Evolutionary conservation across 2,888 invertebrate genomes (phyloP), one percentile per base, ranked within the genome.

Genomic region (Ectemnius cavifrons): DNA sequence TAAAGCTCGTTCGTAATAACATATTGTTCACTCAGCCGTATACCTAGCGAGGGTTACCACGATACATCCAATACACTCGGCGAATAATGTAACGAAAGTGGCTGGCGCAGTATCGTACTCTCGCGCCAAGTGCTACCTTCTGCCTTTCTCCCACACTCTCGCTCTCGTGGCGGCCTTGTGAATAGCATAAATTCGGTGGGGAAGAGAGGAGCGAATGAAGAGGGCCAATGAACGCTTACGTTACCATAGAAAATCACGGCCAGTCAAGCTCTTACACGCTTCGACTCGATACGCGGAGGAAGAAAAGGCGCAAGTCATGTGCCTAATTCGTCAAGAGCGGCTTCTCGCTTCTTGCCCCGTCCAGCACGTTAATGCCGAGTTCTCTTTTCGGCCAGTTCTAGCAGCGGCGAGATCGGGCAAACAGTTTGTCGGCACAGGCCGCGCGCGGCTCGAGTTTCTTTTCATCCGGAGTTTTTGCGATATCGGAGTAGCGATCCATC

Each of bases 1-100:
- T 86, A 86, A 89, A 87, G 84, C 85, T 81, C 73, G 82, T 78
- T 80, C 76, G 87, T 85, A 86, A 88, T 87, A 88, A 85, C 80
- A 79, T 82, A 87, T 86, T 85, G 85, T 84, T 81, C 82, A 63
- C 73, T 67, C 64, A 77, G 77, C 72, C 78, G 73, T 73, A 69
- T 75, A 67, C 74, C 65, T 65, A 69, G 60, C 75, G 47, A 66
- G 64, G 61, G 37, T 60, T 20, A 49, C 63, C 52, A 45, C 45
- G 68, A 60, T 60, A 66, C 56, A 52, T 59, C 64, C 46, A 45
- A 60, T 28, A 27, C 20, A 49, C 18, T 14, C 28, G 28, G 67
- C 59, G 18, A 69, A 67, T 67, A 64, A 63, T 57, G 63, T 58
- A 66, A 76, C 67, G 18, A 56, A 73, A 77, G 71, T 69, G 69